Base-by-base conservation (phyloP, 2,797 vertebrate species). In the Sylvia borin region DNA sequence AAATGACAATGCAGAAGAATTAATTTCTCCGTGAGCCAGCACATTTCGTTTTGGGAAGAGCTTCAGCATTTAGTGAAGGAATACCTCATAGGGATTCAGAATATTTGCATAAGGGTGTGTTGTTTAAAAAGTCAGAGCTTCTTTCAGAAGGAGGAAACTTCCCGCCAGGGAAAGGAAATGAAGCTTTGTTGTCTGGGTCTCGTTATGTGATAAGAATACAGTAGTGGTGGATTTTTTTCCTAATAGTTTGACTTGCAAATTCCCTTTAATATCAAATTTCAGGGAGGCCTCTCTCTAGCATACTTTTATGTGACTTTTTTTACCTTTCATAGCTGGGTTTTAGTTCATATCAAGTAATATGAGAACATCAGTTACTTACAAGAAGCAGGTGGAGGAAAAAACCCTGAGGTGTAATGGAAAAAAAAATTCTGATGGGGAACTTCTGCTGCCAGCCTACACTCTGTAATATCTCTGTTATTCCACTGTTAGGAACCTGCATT, bases 61-160 rank as follows among this genome's bases (percentile, higher is more conserved):
- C 48, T 58, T 87, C 26, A 31, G 24, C 32, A 6, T 76, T 82
- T 81, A 70, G n/a, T 53, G 71, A 89, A 22, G 43, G 40, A 70
- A 40, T 64, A 67, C 29, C 83, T 64, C 1, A 0, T 7, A 43
- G 43, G 43, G 48, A 21, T 93, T 82, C 74, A 40, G 48, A 45
- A 20, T 61, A 62, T 95, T 96, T 96, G 92, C 66, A 43, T 93
- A 43, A 77, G 76, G 73, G 62, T 47, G 61, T 61, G 57, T 78
- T 88, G 17, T 70, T 62, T 64, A 50, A 77, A 70, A 91, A 83
- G 61, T 27, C 61, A 85, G 78, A 95, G 40, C 57, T 80, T 58
- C 48, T 16, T 90, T 73, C 16, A 74, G 78, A 4, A 85, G 73
- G 48, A 75, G 82, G 85, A 93, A 92, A 75, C 70, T 93, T 94